Evolutionary conservation across 2,113 vertebrate genomes (phyloP).

Genomic region (Muntiacus reevesi): DNA sequence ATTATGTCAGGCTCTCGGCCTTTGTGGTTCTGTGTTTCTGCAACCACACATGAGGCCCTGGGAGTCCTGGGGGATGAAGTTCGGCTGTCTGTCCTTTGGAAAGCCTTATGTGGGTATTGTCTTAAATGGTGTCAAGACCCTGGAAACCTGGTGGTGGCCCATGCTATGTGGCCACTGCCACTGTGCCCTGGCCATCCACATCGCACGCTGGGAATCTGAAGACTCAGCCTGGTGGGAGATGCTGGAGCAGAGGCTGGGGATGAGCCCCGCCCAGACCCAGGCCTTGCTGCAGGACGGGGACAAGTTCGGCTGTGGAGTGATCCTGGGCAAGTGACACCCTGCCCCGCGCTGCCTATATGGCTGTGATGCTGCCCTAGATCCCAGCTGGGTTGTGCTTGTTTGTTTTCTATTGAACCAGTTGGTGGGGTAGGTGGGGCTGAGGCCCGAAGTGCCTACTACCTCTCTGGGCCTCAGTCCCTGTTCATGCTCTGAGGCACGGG

Average conservation of each 20-base stretch:
- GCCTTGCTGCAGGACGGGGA: slow-evolving; percentile 38
- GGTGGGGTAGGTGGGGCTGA: background rate
- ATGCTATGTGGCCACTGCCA: slow-evolving; percentile 75
- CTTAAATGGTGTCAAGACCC: slow-evolving; percentile 85
- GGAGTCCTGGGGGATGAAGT: slow-evolving; percentile 64
- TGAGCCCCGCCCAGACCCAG: background rate
- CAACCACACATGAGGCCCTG: background rate
- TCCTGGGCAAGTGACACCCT: background rate
- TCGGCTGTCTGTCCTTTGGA: slow-evolving; percentile 88
- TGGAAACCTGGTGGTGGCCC: slow-evolving; percentile 91
- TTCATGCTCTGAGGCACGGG: background rate
- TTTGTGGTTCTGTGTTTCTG: background rate
- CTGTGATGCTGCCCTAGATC: background rate
- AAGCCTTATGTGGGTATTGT: slow-evolving; percentile 89
- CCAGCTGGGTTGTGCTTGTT: background rate
- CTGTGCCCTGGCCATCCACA: slow-evolving; percentile 86
- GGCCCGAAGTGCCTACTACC: too few species aligned
- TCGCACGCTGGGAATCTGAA: slow-evolving; percentile 86
- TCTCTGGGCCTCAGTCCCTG: background rate
- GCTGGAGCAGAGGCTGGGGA: slow-evolving; percentile 73
- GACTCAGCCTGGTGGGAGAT: slow-evolving; percentile 82
- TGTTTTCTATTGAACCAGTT: background rate
- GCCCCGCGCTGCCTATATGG: background rate
- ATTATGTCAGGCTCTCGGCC: background rate
- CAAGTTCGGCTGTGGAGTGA: background rate